phyloP scores from a whole-genome alignment of 1,140 invertebrate species.

The Brachystomella parvula region DNA sequence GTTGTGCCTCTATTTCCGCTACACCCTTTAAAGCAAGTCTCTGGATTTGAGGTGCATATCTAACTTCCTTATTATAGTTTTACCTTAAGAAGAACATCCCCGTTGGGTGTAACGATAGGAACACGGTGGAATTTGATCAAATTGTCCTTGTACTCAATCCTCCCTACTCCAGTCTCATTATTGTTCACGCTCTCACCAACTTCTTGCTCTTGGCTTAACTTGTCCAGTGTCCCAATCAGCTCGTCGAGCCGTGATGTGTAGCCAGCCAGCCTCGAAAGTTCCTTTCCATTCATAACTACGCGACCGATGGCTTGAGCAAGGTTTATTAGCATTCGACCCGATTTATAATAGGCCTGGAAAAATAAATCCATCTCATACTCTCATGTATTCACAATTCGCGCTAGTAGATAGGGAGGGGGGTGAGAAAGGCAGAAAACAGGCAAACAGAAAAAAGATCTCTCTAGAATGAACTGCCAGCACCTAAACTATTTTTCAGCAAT shows the following conservation, averaged over 20 bases:
- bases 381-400: too few species aligned
- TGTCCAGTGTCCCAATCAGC: conserved; percentile 74
- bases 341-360: conserved; percentile 78
- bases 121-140: conserved; percentile 89
- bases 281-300: conserved; percentile 83
- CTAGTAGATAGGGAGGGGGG: too few species aligned
- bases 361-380: too few species aligned
- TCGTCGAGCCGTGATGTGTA: conserved; percentile 88
- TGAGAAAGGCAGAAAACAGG: too few species aligned
- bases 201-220: conserved; percentile 77
- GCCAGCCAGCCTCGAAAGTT: conserved; percentile 72
- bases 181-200: conserved; percentile 49
- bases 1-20: too few species aligned
- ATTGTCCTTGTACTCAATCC: conserved; percentile 58
- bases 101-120: conserved; percentile 92
- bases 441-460: too few species aligned
- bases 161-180: not conserved
- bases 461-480: too few species aligned
- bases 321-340: conserved; percentile 92
- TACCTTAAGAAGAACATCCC: conserved; percentile 79
- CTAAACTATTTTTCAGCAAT: too few species aligned
- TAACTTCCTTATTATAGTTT: too few species aligned
- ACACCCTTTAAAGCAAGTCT: too few species aligned
- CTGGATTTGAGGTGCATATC: too few species aligned
- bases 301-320: conserved; percentile 85